These are phyloP conservation scores for Coelopa pilipes DNA, from an alignment of 2,888 invertebrate species.

Conservation along the genomic window DNA sequence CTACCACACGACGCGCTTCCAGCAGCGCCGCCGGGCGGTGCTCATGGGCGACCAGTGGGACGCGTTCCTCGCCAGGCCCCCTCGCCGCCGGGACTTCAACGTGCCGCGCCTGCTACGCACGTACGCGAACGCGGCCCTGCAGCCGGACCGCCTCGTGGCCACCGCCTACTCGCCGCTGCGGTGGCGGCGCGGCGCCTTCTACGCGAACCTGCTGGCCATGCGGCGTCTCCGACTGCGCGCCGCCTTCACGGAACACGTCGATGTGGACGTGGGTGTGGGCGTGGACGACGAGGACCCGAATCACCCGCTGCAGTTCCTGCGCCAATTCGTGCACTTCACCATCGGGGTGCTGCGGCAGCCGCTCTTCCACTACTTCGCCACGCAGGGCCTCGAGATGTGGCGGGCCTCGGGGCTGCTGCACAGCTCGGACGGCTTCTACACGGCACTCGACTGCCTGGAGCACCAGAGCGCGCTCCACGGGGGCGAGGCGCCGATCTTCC, in stretches of 20 bases:
- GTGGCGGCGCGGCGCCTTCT: constrained; percentile 46
- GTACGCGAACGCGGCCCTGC: constrained; percentile 54
- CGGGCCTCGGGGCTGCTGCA: constrained; percentile 52
- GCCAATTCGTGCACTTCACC: constrained; percentile 57
- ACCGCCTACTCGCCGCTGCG: constrained; percentile 42
- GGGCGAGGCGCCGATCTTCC: constrained; percentile 30
- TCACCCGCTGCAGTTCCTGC: constrained; percentile 57
- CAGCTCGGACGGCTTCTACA: constrained; percentile 58
- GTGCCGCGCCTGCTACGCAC: constrained; percentile 53
- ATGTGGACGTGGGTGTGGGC: no score
- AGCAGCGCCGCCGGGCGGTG: constrained; percentile 51
- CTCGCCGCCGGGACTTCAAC: constrained; percentile 57
- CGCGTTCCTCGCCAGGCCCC: constrained; percentile 50
- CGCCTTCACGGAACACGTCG: constrained; percentile 41
- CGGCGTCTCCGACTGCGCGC: constrained; percentile 45
- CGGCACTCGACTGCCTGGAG: constrained; percentile 59
- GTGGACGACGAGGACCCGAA: constrained; percentile 56
- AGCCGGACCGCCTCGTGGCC: constrained; percentile 45
- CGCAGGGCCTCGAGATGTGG: constrained; percentile 59
- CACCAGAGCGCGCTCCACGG: constrained; percentile 49
- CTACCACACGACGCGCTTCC: constrained; percentile 60
- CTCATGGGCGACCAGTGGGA: constrained; percentile 54
- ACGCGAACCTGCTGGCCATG: constrained; percentile 52
- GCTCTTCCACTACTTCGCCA: constrained; percentile 60
- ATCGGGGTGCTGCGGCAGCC: constrained; percentile 55